Conservation (phyloP, 2,888 invertebrate genomes). For the Palloptera scutellata region DNA sequence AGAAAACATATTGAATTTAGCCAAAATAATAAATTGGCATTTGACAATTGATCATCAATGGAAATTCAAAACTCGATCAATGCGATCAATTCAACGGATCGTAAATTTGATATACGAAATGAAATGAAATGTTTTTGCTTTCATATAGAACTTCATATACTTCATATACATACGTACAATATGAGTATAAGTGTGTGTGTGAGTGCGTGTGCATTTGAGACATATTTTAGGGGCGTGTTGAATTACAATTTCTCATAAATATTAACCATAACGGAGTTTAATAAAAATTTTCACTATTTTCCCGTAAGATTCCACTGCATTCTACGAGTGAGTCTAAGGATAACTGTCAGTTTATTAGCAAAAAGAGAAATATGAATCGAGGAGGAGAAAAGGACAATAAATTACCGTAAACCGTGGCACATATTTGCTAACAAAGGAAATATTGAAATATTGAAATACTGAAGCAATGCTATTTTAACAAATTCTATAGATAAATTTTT, state of each 20-base stretch:
- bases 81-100: not conserved
- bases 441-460: not conserved
- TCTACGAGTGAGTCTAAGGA: conserved; percentile 32
- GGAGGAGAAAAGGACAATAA: conserved; percentile 34
- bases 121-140: conserved; percentile 22
- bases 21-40: conserved; percentile 20
- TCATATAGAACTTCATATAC: too few species aligned
- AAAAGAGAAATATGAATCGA: conserved; percentile 23
- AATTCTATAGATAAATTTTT: not conserved
- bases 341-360: conserved; percentile 40
- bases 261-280: conserved; percentile 47
- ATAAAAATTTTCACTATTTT: conserved; percentile 20
- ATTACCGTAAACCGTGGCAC: conserved; percentile 44
- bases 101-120: not conserved
- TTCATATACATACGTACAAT: too few species aligned
- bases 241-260: conserved; percentile 51
- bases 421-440: conserved; percentile 18
- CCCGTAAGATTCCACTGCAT: not conserved
- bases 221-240: conserved; percentile 47
- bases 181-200: too few species aligned
- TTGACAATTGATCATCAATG: conserved; percentile 24
- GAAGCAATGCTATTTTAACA: not conserved
- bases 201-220: conserved; percentile 6
- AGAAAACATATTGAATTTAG: conserved; percentile 10
- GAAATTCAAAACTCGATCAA: conserved; percentile 37